A percentile compares a stretch with the other conserved stretches of the same genome.
These are phyloP conservation scores for Lycodopsis pacificus DNA, from an alignment of 2,797 vertebrate species.

Conservation along the genomic window DNA sequence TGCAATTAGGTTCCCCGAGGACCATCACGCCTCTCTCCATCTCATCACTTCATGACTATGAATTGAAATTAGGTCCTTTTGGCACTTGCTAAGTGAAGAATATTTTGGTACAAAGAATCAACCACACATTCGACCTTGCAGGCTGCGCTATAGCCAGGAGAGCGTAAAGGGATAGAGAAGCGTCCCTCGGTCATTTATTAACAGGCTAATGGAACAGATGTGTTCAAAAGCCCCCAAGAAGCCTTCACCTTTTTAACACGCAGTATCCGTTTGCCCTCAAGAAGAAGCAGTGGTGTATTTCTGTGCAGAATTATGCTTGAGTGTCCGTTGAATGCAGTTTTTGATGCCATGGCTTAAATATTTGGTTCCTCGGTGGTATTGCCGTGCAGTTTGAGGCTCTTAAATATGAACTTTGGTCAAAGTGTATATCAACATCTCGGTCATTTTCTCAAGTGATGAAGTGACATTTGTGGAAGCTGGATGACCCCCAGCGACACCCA, in stretches of 20 bases:
- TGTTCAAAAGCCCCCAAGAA: constrained; percentile 55
- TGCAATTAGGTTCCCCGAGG: constrained; percentile 30
- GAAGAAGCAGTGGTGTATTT: neutral
- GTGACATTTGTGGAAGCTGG: constrained; percentile 56
- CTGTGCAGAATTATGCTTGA: constrained; percentile 5
- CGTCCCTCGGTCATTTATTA: constrained; percentile 66
- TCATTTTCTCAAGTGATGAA: constrained; percentile 75
- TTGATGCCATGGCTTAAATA: constrained; percentile 23
- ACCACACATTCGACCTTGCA: constrained; percentile 67
- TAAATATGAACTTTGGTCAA: constrained; percentile 43
- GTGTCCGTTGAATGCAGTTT: constrained; percentile 35
- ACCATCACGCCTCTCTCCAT: constrained; percentile 30
- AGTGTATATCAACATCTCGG: constrained; percentile 59
- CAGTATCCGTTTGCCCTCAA: constrained; percentile 28
- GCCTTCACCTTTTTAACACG: constrained; percentile 49
- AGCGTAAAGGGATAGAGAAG: constrained; percentile 42
- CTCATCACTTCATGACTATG: constrained; percentile 27
- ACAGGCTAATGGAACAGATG: constrained; percentile 56
- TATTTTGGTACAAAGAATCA: constrained; percentile 52
- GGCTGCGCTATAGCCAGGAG: constrained; percentile 39
- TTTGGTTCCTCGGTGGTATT: constrained; percentile 27
- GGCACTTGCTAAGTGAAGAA: constrained; percentile 13
- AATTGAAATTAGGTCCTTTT: constrained; percentile 53
- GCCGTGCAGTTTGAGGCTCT: constrained; percentile 13
- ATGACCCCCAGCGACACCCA: constrained; percentile 57